Conservation (phyloP, 2,797 vertebrate species). For the Squalus acanthias region DNA sequence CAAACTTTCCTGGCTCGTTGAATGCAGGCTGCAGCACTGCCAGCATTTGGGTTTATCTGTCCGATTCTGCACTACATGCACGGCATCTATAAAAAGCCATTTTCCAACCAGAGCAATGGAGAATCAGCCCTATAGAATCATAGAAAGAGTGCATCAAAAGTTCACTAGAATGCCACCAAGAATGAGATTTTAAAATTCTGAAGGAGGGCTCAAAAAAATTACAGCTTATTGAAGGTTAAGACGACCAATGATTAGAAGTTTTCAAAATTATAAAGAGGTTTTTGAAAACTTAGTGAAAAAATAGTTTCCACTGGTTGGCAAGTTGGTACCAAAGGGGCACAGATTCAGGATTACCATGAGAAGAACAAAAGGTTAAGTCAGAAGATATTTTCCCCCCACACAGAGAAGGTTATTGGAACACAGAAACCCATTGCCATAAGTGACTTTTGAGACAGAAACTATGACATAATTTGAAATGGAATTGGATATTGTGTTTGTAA, state of each 20-base stretch:
- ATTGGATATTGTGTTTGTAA: neutral
- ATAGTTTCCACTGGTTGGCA: neutral
- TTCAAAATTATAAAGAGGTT: neutral
- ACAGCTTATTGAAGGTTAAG: neutral
- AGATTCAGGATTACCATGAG: too few relatives aligned
- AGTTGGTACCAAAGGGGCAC: neutral
- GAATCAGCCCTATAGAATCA: neutral
- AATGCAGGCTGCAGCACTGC: neutral
- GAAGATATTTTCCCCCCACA: too few relatives aligned
- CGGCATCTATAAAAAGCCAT: neutral
- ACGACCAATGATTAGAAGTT: neutral
- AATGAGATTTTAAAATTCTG: neutral
- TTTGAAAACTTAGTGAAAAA: neutral
- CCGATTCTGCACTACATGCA: neutral
- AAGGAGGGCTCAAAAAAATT: neutral
- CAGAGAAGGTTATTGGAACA: too few relatives aligned
- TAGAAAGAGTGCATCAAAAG: neutral
- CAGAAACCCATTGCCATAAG: neutral
- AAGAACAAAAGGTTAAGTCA: too few relatives aligned
- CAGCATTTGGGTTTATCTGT: neutral
- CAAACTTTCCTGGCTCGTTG: neutral
- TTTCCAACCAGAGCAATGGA: neutral
- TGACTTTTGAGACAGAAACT: neutral
- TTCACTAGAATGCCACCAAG: neutral
- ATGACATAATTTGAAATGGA: neutral